phyloP scores from a whole-genome alignment of 2,113 vertebrate genomes.

The Gracilinanus agilis region DNA sequence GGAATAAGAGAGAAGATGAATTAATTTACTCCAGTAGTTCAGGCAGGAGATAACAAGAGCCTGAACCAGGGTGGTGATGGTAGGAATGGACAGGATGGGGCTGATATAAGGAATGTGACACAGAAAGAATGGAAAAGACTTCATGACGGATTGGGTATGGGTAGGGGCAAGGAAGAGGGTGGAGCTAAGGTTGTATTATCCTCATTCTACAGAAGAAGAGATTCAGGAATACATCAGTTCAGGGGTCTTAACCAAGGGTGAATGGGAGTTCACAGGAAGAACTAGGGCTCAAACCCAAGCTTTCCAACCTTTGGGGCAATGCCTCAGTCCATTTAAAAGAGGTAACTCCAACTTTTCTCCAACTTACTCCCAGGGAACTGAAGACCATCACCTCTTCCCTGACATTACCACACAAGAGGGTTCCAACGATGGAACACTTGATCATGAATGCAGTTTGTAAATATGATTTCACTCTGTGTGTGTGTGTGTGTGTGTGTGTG shows the following conservation, averaged over 20 bases:
- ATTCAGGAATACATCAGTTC: not conserved
- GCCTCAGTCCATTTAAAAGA: not conserved
- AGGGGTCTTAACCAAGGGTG: not conserved
- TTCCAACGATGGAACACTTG: slow-evolving; percentile 25
- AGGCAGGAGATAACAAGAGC: not conserved
- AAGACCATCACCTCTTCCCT: not conserved
- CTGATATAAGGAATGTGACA: not conserved
- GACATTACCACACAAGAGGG: not conserved
- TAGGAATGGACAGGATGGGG: not conserved
- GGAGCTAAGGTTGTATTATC: not conserved
- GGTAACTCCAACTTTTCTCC: not conserved
- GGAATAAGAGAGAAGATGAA: not conserved
- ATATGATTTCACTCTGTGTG: slow-evolving; percentile 22
- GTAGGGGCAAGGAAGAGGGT: not conserved
- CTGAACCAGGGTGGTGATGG: not conserved
- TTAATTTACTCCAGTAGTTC: not conserved
- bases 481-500: not conserved
- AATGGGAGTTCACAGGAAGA: not conserved
- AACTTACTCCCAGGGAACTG: not conserved
- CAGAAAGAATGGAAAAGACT: slow-evolving; percentile 1
- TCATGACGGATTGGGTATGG: not conserved
- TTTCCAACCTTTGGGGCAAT: slow-evolving; percentile 2
- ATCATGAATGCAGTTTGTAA: slow-evolving; percentile 45
- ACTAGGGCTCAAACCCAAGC: not conserved
- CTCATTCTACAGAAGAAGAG: not conserved